These are phyloP conservation scores for Corapipo altera DNA, from an alignment of 2,113 vertebrate genomes.

Conservation along the genomic window DNA sequence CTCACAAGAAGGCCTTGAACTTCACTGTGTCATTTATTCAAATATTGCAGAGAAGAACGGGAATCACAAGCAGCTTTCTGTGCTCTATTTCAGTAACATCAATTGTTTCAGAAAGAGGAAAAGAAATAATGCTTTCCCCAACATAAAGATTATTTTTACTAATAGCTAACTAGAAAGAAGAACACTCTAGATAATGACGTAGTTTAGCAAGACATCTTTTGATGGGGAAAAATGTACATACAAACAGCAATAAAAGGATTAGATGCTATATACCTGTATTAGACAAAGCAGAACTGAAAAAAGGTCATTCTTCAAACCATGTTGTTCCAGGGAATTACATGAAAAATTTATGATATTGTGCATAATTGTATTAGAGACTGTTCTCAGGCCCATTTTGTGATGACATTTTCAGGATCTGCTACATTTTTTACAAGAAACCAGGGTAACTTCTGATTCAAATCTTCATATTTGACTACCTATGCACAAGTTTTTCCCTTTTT, in stretches of 20 bases:
- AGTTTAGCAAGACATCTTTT: not conserved
- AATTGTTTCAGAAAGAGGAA: not conserved
- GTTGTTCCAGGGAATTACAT: not conserved
- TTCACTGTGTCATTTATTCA: not conserved
- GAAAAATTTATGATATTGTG: not conserved
- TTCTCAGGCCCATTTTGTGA: not conserved
- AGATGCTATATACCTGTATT: not conserved
- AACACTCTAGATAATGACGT: not conserved
- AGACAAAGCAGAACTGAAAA: not conserved
- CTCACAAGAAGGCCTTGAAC: conserved; percentile 18
- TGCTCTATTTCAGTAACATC: not conserved
- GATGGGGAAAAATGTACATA: not conserved
- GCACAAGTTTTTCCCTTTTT: not conserved
- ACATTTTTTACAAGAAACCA: not conserved
- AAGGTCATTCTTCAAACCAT: not conserved
- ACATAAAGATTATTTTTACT: not conserved
- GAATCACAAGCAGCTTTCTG: not conserved
- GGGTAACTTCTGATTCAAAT: not conserved
- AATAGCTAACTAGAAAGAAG: not conserved
- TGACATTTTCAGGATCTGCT: not conserved
- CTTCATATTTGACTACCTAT: not conserved
- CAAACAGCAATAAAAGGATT: not conserved
- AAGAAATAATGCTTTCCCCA: not conserved
- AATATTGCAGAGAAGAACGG: not conserved
- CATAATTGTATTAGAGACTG: not conserved